These are phyloP conservation scores for Otolemur garnettii DNA, from an alignment of 2,113 vertebrate genomes.

Conservation along the genomic window DNA sequence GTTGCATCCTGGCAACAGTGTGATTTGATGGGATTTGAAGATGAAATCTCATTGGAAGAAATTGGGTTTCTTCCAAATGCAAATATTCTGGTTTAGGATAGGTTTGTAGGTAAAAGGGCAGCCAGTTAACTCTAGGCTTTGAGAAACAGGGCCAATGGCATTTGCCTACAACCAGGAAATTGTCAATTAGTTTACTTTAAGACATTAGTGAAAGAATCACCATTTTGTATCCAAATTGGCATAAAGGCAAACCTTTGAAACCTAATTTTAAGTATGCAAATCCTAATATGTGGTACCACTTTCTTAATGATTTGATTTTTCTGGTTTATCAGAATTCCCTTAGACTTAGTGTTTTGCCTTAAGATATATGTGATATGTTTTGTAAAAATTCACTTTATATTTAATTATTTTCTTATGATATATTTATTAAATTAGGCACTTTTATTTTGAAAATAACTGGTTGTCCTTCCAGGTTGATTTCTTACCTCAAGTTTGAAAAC, in stretches of 20 bases:
- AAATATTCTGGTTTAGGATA: background rate
- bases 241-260: background rate
- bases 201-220: background rate
- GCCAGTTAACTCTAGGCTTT: background rate
- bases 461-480: background rate
- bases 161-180: background rate
- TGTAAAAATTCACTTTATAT: conserved; percentile 37
- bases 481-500: background rate
- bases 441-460: conserved; percentile 28
- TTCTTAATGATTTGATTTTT: conserved; percentile 40
- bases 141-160: background rate
- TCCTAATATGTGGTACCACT: background rate
- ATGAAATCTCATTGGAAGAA: conserved; percentile 2
- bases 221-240: background rate
- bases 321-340: background rate
- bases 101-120: background rate
- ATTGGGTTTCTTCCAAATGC: background rate
- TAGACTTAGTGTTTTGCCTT: conserved; percentile 1
- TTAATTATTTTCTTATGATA: conserved; percentile 36
- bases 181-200: background rate
- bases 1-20: background rate
- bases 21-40: background rate
- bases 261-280: conserved; percentile 30
- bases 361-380: background rate
- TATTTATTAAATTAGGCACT: background rate